These are phyloP conservation scores for Sinella curviseta DNA, from an alignment of 1,140 invertebrate genomes.

Conservation along the genomic window DNA sequence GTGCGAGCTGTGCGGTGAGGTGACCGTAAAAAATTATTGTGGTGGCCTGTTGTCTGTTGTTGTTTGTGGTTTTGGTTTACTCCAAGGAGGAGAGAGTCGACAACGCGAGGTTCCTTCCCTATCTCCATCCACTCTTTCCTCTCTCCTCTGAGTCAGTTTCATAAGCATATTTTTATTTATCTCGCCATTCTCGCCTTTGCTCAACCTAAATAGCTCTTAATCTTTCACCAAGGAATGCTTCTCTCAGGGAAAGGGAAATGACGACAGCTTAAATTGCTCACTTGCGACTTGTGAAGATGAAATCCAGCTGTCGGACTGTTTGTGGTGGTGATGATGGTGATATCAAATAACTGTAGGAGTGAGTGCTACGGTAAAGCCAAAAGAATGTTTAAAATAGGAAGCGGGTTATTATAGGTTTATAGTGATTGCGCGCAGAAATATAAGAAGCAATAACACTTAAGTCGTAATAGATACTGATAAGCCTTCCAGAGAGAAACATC, in stretches of 20 bases:
- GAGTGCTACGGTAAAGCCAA: neutral
- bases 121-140: too few relatives aligned
- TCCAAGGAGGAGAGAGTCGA: neutral
- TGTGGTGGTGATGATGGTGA: neutral
- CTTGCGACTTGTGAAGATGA: neutral
- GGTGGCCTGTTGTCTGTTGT: too few relatives aligned
- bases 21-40: too few relatives aligned
- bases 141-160: too few relatives aligned
- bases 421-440: neutral
- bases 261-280: neutral
- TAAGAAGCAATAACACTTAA: neutral
- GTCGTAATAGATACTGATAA: neutral
- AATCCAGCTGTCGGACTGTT: neutral
- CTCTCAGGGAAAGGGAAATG: neutral
- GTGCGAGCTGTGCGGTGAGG: too few relatives aligned
- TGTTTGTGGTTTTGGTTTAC: too few relatives aligned
- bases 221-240: neutral
- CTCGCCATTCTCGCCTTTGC: neutral
- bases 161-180: neutral
- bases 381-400: neutral
- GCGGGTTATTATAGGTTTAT: neutral
- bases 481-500: neutral
- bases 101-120: neutral
- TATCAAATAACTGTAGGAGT: neutral
- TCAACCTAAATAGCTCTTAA: neutral